phyloP scores from a whole-genome alignment of 2,888 invertebrate species.

The Lypha dubia region DNA sequence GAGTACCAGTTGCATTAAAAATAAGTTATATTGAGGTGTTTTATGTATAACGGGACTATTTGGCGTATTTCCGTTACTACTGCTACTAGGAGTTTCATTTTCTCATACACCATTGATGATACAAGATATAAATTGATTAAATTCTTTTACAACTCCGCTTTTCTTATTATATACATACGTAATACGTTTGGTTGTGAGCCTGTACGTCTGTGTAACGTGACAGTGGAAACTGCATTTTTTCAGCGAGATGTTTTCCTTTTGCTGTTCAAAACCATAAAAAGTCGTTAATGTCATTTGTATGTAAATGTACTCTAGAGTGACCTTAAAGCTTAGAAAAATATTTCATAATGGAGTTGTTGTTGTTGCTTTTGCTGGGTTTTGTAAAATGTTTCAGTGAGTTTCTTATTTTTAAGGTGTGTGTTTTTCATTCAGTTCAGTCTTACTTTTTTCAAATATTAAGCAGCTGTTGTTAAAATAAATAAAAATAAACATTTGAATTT shows the following conservation, averaged over 20 bases:
- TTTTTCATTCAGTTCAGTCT: constrained; percentile 18
- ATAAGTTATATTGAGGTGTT: too few species aligned
- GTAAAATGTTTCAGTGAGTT: constrained; percentile 14
- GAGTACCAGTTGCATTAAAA: too few species aligned
- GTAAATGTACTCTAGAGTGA: constrained; percentile 72
- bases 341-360: constrained; percentile 35
- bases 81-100: too few species aligned
- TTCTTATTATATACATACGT: neutral
- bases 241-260: constrained; percentile 43
- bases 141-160: constrained; percentile 41
- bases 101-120: too few species aligned
- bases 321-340: constrained; percentile 68
- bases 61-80: too few species aligned
- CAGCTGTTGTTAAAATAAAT: constrained; percentile 56
- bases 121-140: too few species aligned
- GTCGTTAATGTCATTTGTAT: constrained; percentile 70
- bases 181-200: constrained; percentile 3
- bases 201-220: constrained; percentile 16
- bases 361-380: constrained; percentile 4
- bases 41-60: too few species aligned
- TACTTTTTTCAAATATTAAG: constrained; percentile 32
- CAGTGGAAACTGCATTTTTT: constrained; percentile 61
- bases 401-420: constrained; percentile 65
- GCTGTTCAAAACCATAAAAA: constrained; percentile 56
- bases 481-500: constrained; percentile 55